Conservation (phyloP, 2,797 vertebrate genomes). For the Cetoscarus ocellatus region DNA sequence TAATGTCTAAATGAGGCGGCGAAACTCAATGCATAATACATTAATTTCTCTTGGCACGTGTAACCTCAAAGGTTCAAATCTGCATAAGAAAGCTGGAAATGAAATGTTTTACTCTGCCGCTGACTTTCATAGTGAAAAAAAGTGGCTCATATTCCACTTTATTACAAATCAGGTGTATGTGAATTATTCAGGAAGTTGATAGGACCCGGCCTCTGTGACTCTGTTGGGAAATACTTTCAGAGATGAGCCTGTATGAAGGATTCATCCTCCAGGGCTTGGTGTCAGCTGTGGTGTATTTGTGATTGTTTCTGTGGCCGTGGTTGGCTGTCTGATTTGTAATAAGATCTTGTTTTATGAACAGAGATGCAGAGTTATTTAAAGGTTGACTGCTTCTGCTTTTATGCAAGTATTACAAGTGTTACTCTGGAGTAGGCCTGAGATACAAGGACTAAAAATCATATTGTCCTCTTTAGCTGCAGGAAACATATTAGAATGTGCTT, state of each 20-base stretch:
- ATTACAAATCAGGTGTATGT: conserved; percentile 54
- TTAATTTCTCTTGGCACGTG: conserved; percentile 60
- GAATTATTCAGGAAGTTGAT: conserved; percentile 68
- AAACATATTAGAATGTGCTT: too few species aligned
- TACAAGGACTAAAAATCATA: too few species aligned
- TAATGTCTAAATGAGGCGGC: conserved; percentile 75
- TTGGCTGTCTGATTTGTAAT: conserved; percentile 52
- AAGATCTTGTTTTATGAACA: conserved; percentile 49
- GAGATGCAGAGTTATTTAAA: conserved; percentile 16
- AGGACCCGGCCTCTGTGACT: conserved; percentile 54
- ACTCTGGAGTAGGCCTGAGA: not conserved
- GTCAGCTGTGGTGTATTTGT: conserved; percentile 59
- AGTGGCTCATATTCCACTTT: conserved; percentile 38
- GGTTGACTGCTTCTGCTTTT: conserved; percentile 9
- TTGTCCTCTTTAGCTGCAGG: too few species aligned
- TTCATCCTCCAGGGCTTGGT: conserved; percentile 63
- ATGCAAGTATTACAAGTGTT: not conserved
- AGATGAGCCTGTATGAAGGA: conserved; percentile 51
- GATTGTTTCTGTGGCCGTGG: conserved; percentile 54
- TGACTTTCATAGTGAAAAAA: conserved; percentile 39
- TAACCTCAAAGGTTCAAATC: conserved; percentile 53
- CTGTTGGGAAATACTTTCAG: conserved; percentile 68
- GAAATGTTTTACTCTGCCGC: conserved; percentile 36
- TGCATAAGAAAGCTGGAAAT: conserved; percentile 51
- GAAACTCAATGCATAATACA: conserved; percentile 77